Conservation (phyloP, 2,797 vertebrate species). For the Setipinna tenuifilis region DNA sequence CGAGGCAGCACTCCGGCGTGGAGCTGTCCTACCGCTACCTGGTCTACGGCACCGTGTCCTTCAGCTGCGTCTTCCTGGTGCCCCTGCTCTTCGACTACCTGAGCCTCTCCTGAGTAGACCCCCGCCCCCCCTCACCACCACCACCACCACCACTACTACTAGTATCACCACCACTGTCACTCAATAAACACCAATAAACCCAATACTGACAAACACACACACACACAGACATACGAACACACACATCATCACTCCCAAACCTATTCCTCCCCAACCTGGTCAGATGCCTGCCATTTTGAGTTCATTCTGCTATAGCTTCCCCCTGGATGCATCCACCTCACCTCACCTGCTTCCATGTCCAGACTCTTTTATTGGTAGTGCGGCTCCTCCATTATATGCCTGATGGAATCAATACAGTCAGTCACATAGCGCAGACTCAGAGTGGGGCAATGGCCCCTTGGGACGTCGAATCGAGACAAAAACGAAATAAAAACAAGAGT, state of each 20-base stretch:
- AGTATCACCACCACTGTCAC: too few relatives aligned
- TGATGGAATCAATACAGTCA: too few relatives aligned
- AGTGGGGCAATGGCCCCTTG: too few relatives aligned
- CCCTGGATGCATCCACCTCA: background rate
- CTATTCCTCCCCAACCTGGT: background rate
- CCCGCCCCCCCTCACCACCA: too few relatives aligned
- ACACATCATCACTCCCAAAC: background rate
- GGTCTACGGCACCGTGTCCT: slow-evolving; percentile 91
- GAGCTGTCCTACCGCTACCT: slow-evolving; percentile 94
- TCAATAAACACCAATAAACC: background rate
- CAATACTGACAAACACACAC: background rate
- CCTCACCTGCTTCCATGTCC: background rate
- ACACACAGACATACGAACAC: slow-evolving; percentile 5
- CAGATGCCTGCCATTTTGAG: background rate
- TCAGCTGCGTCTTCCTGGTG: slow-evolving; percentile 84
- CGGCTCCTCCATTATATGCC: too few relatives aligned
- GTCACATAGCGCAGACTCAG: too few relatives aligned
- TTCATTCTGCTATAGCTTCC: background rate
- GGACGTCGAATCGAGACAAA: background rate
- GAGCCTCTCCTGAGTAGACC: slow-evolving; percentile 77
- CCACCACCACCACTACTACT: too few relatives aligned
- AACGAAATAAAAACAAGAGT: background rate
- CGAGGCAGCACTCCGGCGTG: slow-evolving; percentile 88
- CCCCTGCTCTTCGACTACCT: slow-evolving; percentile 84
- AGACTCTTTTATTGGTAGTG: background rate